phyloP scores from a whole-genome alignment of 2,797 vertebrate genomes.

The Lates japonicus region DNA sequence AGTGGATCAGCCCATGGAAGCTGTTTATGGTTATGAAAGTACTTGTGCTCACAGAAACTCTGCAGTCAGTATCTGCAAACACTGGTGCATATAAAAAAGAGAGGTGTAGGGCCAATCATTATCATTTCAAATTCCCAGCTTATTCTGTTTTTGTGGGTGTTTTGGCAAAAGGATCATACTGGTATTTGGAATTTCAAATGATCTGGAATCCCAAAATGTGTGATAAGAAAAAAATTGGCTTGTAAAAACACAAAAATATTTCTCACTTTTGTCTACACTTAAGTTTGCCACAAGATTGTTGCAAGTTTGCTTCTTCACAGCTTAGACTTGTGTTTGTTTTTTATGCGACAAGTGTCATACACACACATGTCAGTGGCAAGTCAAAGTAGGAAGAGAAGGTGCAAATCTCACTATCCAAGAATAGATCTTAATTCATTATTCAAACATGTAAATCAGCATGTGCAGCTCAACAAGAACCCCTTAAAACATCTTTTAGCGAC shows the following conservation, averaged over 20 bases:
- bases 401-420: constrained; percentile 26
- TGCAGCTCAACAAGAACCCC: constrained; percentile 22
- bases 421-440: constrained; percentile 57
- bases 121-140: background rate
- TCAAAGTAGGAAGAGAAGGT: background rate
- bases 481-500: constrained; percentile 17
- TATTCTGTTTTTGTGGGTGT: background rate
- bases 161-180: background rate
- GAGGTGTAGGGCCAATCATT: background rate
- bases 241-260: background rate
- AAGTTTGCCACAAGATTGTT: background rate
- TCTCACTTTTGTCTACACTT: background rate
- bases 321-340: background rate
- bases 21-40: background rate
- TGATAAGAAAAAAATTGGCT: background rate
- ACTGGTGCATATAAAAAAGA: background rate
- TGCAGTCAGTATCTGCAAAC: background rate
- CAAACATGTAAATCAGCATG: constrained; percentile 29
- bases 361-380: constrained; percentile 3
- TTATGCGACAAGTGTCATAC: constrained; percentile 9
- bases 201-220: background rate
- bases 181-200: background rate
- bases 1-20: background rate
- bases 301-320: background rate
- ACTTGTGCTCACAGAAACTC: background rate